Evolutionary conservation across 2,888 invertebrate genomes (phyloP).

Genomic region (Himalopsyche tibetana): DNA sequence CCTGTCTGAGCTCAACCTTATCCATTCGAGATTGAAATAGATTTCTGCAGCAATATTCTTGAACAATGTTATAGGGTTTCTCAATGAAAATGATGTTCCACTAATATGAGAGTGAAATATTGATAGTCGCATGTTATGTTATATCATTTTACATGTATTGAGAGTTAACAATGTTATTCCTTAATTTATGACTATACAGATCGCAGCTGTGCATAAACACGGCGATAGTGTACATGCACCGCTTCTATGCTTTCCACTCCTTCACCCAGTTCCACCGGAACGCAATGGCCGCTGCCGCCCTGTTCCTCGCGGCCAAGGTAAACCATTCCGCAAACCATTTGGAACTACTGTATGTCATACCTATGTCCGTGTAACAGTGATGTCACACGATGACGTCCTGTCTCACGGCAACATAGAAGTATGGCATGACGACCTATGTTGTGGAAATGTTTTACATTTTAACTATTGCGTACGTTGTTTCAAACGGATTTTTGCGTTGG

Average conservation of each 20-base stretch:
- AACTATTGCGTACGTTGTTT: slow-evolving; percentile 7
- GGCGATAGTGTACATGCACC: slow-evolving; percentile 99
- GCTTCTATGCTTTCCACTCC: slow-evolving; percentile 99
- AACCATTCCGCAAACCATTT: slow-evolving; percentile 46
- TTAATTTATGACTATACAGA: slow-evolving; percentile 72
- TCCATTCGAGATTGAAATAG: no score
- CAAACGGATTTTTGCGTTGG: slow-evolving; percentile 29
- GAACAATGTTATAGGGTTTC: no score
- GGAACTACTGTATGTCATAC: neutral
- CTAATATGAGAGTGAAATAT: no score
- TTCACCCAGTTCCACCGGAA: slow-evolving; percentile 96
- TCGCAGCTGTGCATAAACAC: slow-evolving; percentile 99
- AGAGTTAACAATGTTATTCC: slow-evolving; percentile 41
- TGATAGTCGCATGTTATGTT: no score
- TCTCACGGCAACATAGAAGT: neutral
- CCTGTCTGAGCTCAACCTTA: no score
- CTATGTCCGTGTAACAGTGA: neutral
- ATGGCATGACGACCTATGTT: neutral
- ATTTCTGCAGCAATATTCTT: no score
- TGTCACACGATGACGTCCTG: neutral
- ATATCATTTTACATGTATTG: no score
- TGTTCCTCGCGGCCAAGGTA: slow-evolving; percentile 97
- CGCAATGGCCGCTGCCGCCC: slow-evolving; percentile 94
- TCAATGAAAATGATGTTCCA: no score
- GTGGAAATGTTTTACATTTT: slow-evolving; percentile 37